Base-by-base conservation (phyloP, 2,113 vertebrate species). In the Acrocephalus kingi region DNA sequence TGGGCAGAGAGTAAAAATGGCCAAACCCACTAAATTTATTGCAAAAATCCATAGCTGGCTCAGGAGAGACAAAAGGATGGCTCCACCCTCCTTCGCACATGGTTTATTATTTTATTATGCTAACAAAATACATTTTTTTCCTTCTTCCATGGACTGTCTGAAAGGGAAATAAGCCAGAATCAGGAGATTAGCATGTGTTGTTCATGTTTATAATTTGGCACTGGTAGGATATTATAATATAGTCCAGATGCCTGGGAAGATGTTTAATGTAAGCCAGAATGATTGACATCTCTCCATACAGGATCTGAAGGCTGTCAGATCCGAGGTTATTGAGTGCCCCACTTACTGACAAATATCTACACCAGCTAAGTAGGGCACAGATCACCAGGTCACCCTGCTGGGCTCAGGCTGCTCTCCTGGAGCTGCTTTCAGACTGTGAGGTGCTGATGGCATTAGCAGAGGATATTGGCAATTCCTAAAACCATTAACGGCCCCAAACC, bases 321-420 rank as follows among this genome's bases (percentile, higher is more conserved):
- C 83, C 55, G 93, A 92, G 96, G 96, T 94, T 97, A 92, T 90
- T 28, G 87, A 95, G 82, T 96, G 96, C 74, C 89, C 96, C 93
- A 95, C 95, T 96, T 97, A 89, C 82, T 90, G 89, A 95, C 82
- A 93, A 87, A 91, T 71, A 59, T 39, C 78, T 39, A 66, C 4
- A 11, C 20, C 56, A 64, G 83, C 62, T 93, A 96, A 96, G 61
- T 92, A 96, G 95, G 94, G 55, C 96, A 95, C 81, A 90, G 86
- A 78, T 71, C 93, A 84, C 62, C 88, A 72, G 52, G 5, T 86
- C 92, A 56, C 79, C 56, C 87, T 71, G 69, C 74, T 68, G 79
- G 89, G 92, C 92, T 71, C 69, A 58, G 46, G 69, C 69, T 16
- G 0, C 52, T 77, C 69, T 90, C 63, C 92, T 64, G 71, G 77